Base-by-base conservation (phyloP, 2,888 invertebrate species). In the Drosophila flavopinicola region DNA sequence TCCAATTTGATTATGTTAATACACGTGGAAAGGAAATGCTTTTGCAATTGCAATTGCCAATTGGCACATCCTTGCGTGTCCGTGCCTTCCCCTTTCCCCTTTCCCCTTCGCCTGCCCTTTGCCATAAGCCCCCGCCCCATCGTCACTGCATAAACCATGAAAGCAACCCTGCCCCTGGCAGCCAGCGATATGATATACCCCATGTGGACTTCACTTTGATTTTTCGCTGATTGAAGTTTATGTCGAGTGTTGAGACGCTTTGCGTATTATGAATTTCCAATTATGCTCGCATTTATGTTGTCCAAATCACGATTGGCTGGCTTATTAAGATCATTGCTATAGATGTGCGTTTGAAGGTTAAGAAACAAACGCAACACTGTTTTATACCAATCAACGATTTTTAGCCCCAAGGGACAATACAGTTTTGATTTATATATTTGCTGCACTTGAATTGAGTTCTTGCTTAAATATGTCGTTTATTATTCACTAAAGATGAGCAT, bases 1-100 rank as follows among this genome's bases (percentile, higher is more conserved):
- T 85, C 85, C 85, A 85, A 85, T 85, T 85, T 85, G 85, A 87
- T 85, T 85, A 85, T 85, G 85, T 85, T 85, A 85, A 85, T 85
- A 87, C 77, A 80, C 88, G 85, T 78, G 88, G 78, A 87, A 85
- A 85, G 85, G 85, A 83, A 82, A 84, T 87, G 84, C 82, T 85
- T 86, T 80, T 78, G 85, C 85, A 80, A 82, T 85, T 86, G 87
- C 66, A 72, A 85, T 72, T 80, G 85, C 69, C 72, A 72, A 78
- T 85, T 75, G 74, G 78, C 75, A 69, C 75, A 75, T 75, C 82
- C 75, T 64, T 60, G 63, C 66, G 75, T 72, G 64, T 69, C 71
- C 73, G 41, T 53, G 9, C 33, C 32, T 15, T 15, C 41, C 39
- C 32, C 25, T 17, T 0, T 7, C 11, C 10, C 3, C 33, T 10